Evolutionary conservation across 1,140 invertebrate species (phyloP).

Genomic region (Atta texana): DNA sequence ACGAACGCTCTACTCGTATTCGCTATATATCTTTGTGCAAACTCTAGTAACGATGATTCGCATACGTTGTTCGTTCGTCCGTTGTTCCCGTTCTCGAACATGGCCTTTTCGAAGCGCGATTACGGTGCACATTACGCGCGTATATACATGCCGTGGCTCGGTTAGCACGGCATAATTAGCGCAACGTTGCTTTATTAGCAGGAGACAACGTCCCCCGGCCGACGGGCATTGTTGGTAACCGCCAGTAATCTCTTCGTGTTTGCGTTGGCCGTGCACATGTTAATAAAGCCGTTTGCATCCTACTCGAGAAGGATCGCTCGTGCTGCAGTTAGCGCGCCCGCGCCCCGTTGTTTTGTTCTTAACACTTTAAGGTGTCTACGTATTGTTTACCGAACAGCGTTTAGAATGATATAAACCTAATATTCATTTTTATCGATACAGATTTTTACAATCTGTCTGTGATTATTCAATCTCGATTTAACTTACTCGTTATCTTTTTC

Average conservation of each 20-base stretch:
- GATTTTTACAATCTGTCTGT: too few species aligned
- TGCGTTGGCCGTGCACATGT: conserved; percentile 76
- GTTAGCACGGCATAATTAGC: conserved; percentile 84
- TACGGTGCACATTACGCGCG: conserved; percentile 38
- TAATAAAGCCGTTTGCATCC: conserved; percentile 78
- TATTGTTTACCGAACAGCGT: conserved; percentile 28
- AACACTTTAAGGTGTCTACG: conserved; percentile 1
- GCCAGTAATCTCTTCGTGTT: conserved; percentile 78
- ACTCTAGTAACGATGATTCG: conserved; percentile 10
- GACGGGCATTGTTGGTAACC: conserved; percentile 75
- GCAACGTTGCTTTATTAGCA: conserved; percentile 80
- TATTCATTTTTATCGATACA: too few species aligned
- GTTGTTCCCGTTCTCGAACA: conserved; percentile 36
- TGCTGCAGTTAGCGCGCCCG: conserved; percentile 42
- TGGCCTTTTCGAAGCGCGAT: conserved; percentile 31
- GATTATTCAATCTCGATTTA: too few species aligned
- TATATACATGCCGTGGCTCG: conserved; percentile 53
- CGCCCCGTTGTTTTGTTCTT: conserved; percentile 22
- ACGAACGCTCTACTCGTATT: neutral
- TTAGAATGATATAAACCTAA: neutral
- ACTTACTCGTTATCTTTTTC: too few species aligned
- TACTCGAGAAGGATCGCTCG: conserved; percentile 56
- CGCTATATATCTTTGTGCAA: neutral
- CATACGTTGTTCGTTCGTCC: conserved; percentile 9
- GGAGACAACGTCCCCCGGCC: conserved; percentile 76